phyloP scores from a whole-genome alignment of 2,888 invertebrate genomes.

The Epinotia brunnichana region DNA sequence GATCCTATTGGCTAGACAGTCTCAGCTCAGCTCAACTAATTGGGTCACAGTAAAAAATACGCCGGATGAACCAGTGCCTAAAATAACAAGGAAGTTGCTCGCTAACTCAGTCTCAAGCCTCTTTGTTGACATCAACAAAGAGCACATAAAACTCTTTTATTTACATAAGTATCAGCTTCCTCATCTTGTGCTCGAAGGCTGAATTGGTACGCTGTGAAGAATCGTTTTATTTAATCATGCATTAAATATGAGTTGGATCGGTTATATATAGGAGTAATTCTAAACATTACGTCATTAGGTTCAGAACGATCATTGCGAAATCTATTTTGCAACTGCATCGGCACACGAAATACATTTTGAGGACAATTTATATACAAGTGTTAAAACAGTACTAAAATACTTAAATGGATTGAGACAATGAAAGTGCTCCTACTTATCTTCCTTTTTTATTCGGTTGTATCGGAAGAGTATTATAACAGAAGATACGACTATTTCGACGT shows the following conservation, averaged over 20 bases:
- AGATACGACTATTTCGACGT: slow-evolving; percentile 87
- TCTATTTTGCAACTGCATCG: slow-evolving; percentile 31
- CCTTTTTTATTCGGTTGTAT: slow-evolving; percentile 46
- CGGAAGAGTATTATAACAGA: slow-evolving; percentile 62
- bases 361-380: slow-evolving; percentile 5
- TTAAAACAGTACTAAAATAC: not conserved
- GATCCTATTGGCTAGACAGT: slow-evolving; percentile 4
- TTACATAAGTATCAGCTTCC: slow-evolving; percentile 31
- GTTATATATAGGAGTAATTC: slow-evolving; percentile 65
- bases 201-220: slow-evolving; percentile 24
- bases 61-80: not conserved
- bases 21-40: not conserved
- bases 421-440: slow-evolving; percentile 48
- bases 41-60: not conserved
- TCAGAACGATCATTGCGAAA: slow-evolving; percentile 45
- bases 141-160: slow-evolving; percentile 3
- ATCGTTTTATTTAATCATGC: slow-evolving; percentile 42
- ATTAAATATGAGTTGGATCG: slow-evolving; percentile 43
- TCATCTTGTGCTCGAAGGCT: slow-evolving; percentile 37
- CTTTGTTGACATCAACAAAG: slow-evolving; percentile 24
- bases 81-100: slow-evolving; percentile 4
- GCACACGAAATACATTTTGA: not conserved
- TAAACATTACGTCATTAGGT: slow-evolving; percentile 57
- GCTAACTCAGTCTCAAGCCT: not conserved
- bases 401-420: slow-evolving; percentile 44